Evolutionary conservation across 2,888 invertebrate genomes (phyloP), one percentile per base, ranked within the genome.

Genomic region (Sminthurides aquaticus): DNA sequence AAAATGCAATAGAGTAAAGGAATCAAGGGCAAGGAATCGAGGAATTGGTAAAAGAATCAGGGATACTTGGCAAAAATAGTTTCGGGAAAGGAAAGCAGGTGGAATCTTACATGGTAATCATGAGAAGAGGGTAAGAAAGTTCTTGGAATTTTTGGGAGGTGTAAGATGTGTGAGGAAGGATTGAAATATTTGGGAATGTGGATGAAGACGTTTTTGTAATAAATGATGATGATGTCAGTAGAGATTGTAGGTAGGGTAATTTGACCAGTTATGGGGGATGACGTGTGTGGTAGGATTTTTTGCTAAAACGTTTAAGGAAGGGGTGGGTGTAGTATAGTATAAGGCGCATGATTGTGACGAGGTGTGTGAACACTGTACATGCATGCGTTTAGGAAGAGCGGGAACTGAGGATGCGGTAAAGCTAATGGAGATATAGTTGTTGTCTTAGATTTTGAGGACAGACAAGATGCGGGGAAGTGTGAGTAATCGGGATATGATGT

Each of bases 401-500:
- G n/a, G n/a, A n/a, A n/a, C n/a, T n/a, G n/a, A n/a, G n/a, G n/a
- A n/a, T n/a, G n/a, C n/a, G n/a, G n/a, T n/a, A n/a, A 15, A 34
- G 43, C 15, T 34, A 15, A 34, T 34, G 15, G 43, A 34, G 43
- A 34, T 15, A 15, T 34, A 15, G n/a, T n/a, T n/a, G n/a, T n/a
- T n/a, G n/a, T n/a, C n/a, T n/a, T 34, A 34, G 15, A 34, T 11
- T 34, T 34, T 34, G 43, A 34, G 43, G 43, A 34, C 43, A n/a
- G n/a, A n/a, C n/a, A n/a, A n/a, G n/a, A n/a, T n/a, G n/a, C n/a
- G 43, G 43, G 43, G 43, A 34, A 34, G 43, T 34, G 43, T 34
- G 43, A 34, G 43, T 5, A 34, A 34, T 34, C 43, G 28, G 3
- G 3, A n/a, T 57, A 28, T 57, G 29, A 60, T 60, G 49, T 25